Conservation (phyloP, 2,797 vertebrate genomes). For the Characodon lateralis region DNA sequence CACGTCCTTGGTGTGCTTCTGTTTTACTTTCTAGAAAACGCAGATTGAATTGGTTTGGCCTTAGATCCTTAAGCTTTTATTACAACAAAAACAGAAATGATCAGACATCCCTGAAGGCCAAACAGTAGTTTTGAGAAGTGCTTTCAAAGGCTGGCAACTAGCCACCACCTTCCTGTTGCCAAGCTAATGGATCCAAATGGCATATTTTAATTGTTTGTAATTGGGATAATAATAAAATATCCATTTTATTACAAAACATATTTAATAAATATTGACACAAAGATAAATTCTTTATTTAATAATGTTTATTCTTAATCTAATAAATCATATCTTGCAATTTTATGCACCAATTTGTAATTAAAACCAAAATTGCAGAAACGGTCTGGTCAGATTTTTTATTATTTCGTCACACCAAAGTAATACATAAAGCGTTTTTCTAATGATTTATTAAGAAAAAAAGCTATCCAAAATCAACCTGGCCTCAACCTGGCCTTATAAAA, state of each 20-base stretch:
- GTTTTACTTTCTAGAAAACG: constrained; percentile 16
- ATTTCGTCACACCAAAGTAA: background rate
- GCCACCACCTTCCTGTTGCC: constrained; percentile 48
- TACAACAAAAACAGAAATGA: constrained; percentile 41
- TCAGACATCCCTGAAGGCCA: constrained; percentile 38
- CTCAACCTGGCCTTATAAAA: background rate
- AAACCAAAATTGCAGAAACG: background rate
- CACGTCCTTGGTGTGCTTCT: constrained; percentile 28
- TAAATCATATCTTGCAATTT: background rate
- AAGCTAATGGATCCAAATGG: constrained; percentile 45
- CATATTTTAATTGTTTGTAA: constrained; percentile 50
- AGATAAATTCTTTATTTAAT: constrained; percentile 42
- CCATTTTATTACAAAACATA: constrained; percentile 34
- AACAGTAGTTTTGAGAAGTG: constrained; percentile 35
- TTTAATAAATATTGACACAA: constrained; percentile 37
- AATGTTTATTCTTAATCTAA: background rate
- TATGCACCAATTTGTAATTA: background rate
- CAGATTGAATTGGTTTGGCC: constrained; percentile 34
- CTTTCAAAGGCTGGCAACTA: constrained; percentile 52
- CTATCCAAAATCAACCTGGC: background rate
- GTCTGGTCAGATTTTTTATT: no score
- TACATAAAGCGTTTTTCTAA: background rate
- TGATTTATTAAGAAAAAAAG: background rate
- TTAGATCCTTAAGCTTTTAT: constrained; percentile 45
- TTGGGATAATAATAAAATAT: constrained; percentile 10